A percentile compares a stretch with the other conserved stretches of the same genome.
These are phyloP conservation scores for Epizoanthus ramosus DNA, from an alignment of 92 coral and sea anemone genomes.

Conservation along the genomic window DNA sequence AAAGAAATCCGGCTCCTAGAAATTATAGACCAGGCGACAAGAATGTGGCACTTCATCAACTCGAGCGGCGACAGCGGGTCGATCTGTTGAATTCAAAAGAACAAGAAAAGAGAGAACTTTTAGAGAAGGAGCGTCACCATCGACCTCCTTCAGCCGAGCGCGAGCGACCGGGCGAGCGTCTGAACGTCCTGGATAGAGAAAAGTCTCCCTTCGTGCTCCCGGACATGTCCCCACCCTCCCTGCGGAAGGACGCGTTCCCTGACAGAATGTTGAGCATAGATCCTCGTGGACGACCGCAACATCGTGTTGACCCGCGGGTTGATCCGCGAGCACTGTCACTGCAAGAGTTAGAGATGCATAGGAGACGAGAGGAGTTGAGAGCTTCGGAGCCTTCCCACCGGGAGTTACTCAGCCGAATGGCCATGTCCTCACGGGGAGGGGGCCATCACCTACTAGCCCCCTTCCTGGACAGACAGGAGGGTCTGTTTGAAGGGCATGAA, in stretches of 20 bases:
- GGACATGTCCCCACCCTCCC: constrained; percentile 72
- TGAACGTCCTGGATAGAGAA: constrained; percentile 14
- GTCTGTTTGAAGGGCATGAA: constrained; percentile 55
- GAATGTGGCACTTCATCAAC: constrained; percentile 62
- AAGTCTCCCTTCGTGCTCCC: constrained; percentile 51
- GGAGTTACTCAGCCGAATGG: constrained; percentile 87
- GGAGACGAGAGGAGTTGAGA: constrained; percentile 75
- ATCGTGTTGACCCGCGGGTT: constrained; percentile 71
- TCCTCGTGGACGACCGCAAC: constrained; percentile 56
- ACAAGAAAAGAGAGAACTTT: constrained; percentile 59
- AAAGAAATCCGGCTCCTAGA: constrained; percentile 8
- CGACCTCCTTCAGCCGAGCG: constrained; percentile 33
- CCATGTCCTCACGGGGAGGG: constrained; percentile 57
- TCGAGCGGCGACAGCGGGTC: constrained; percentile 61
- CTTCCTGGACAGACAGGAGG: constrained; percentile 64
- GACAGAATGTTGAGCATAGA: constrained; percentile 55
- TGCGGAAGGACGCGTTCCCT: constrained; percentile 62
- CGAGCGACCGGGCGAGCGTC: constrained; percentile 29
- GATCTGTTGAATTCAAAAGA: constrained; percentile 75
- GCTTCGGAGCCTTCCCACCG: constrained; percentile 80
- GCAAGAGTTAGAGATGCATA: constrained; percentile 74
- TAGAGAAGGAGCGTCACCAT: constrained; percentile 28
- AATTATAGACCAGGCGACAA: constrained; percentile 34
- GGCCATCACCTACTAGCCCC: constrained; percentile 35
- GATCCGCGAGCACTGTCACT: constrained; percentile 64